Conservation (phyloP, 2,797 vertebrate genomes). For the Leucoraja ocellata region DNA sequence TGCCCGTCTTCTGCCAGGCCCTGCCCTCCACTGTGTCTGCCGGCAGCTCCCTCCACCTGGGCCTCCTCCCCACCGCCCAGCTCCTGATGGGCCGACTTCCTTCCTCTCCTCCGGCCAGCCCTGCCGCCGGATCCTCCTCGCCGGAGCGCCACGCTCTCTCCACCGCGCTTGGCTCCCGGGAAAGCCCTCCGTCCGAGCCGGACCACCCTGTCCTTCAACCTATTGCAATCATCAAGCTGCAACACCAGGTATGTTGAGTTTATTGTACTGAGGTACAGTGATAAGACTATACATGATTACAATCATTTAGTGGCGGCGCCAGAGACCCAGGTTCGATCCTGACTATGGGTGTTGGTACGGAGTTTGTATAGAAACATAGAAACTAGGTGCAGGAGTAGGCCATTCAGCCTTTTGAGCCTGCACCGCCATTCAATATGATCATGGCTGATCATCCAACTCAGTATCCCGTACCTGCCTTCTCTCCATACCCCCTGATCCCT, state of each 20-base stretch:
- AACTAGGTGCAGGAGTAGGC: too few relatives aligned
- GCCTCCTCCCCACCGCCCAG: constrained; percentile 42
- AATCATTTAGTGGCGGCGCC: too few relatives aligned
- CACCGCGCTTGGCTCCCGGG: not conserved
- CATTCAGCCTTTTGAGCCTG: too few relatives aligned
- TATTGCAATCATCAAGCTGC: constrained; percentile 49
- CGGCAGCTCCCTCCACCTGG: constrained; percentile 56
- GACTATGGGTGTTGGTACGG: too few relatives aligned
- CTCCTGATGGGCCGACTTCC: not conserved
- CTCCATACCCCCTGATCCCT: too few relatives aligned
- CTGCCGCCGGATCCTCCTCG: not conserved
- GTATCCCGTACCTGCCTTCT: too few relatives aligned
- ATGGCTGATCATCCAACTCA: too few relatives aligned
- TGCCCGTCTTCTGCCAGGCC: constrained; percentile 65
- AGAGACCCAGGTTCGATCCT: too few relatives aligned
- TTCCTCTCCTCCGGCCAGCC: not conserved
- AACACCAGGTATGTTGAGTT: constrained; percentile 55
- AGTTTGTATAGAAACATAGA: too few relatives aligned
- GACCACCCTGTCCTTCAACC: constrained; percentile 52
- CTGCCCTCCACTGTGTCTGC: constrained; percentile 54
- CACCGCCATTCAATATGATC: too few relatives aligned
- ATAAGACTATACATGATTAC: too few relatives aligned
- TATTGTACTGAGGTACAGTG: too few relatives aligned
- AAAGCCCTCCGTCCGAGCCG: constrained; percentile 40
- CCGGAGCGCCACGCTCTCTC: not conserved